Percentiles rank a stretch among this genome's conserved stretches.
Evolutionary conservation across 2,113 vertebrate species (phyloP).

Genomic region (Protomyctophum bolini): DNA sequence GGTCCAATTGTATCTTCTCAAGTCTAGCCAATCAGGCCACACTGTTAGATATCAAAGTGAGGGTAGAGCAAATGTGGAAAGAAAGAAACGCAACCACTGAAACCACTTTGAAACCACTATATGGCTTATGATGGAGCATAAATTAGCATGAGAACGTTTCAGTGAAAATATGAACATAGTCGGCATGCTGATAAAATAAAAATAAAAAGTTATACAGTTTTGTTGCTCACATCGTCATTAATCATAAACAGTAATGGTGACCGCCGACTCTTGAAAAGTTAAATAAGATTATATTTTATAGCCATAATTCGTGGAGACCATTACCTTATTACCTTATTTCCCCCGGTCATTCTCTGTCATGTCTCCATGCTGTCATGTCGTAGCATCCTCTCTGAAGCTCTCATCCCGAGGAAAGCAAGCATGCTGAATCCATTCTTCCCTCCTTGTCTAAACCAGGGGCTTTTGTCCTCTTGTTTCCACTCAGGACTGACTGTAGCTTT

Average conservation of each 20-base stretch:
- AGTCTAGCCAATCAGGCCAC: slow-evolving; percentile 14
- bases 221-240: neutral
- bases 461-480: slow-evolving; percentile 66
- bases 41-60: neutral
- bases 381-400: slow-evolving; percentile 48
- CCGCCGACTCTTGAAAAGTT: too few species aligned
- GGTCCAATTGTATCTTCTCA: neutral
- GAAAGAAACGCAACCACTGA: slow-evolving; percentile 3
- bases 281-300: too few species aligned
- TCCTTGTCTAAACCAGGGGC: slow-evolving; percentile 61
- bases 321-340: neutral
- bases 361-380: slow-evolving; percentile 33
- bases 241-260: neutral
- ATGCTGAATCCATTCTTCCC: slow-evolving; percentile 59
- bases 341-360: slow-evolving; percentile 20
- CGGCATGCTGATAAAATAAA: slow-evolving; percentile 8
- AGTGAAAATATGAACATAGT: neutral
- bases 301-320: neutral
- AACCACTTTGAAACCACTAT: too few species aligned
- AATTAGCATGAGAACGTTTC: too few species aligned
- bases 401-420: slow-evolving; percentile 58
- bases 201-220: slow-evolving; percentile 19
- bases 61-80: neutral
- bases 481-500: slow-evolving; percentile 67
- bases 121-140: too few species aligned